Conservation (phyloP, 2,113 vertebrate genomes). For the Zosterops borbonicus region DNA sequence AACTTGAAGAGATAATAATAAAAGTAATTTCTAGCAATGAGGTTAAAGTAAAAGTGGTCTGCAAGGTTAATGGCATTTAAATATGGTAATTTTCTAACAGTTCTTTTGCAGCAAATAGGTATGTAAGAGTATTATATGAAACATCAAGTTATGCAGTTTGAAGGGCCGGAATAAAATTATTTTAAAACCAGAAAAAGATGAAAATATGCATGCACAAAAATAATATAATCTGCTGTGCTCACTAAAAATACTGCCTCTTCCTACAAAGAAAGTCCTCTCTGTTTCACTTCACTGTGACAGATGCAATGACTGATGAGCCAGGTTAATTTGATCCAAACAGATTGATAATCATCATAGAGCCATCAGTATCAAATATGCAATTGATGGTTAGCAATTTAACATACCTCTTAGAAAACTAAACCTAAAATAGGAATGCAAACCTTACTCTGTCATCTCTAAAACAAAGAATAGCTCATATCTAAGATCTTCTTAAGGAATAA, state of each 20-base stretch:
- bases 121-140: neutral
- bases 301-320: neutral
- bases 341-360: neutral
- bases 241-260: neutral
- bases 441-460: neutral
- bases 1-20: neutral
- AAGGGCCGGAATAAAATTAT: neutral
- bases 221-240: neutral
- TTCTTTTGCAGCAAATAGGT: neutral
- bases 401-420: neutral
- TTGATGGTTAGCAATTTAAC: neutral
- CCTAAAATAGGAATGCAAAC: neutral
- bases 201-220: neutral
- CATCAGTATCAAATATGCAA: neutral
- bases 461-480: neutral
- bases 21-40: slow-evolving; percentile 3
- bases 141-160: neutral
- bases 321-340: neutral
- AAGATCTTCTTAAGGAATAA: neutral
- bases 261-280: neutral
- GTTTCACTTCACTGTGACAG: neutral
- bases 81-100: neutral
- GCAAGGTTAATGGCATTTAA: neutral
- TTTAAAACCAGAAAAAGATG: neutral
- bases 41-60: neutral